Evolutionary conservation across 1,140 invertebrate species (phyloP).

Genomic region (Drosophila yakuba): DNA sequence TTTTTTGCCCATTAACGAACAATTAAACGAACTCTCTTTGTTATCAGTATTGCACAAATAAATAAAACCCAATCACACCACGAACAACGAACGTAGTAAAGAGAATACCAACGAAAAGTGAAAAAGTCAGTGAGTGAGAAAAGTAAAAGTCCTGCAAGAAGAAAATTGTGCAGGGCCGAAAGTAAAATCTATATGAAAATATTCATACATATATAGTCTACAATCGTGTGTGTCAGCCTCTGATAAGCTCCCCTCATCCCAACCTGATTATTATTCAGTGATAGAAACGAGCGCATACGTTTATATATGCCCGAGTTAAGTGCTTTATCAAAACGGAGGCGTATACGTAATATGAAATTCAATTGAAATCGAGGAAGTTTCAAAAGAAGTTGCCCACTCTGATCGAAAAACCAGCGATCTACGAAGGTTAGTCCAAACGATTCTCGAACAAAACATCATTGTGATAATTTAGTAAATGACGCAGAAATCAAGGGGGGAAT

Average conservation of each 20-base stretch:
- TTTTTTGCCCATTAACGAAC: conserved; percentile 68
- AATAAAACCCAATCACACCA: conserved; percentile 31
- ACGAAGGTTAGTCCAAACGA: conserved; percentile 51
- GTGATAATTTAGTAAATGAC: conserved; percentile 78
- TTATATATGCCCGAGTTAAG: conserved; percentile 30
- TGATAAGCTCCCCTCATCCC: conserved; percentile 42
- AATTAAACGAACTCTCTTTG: conserved; percentile 68
- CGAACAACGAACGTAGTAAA: conserved; percentile 22
- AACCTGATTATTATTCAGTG: conserved; percentile 33
- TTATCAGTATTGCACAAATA: conserved; percentile 74
- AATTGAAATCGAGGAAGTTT: conserved; percentile 32
- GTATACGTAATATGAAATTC: conserved; percentile 65
- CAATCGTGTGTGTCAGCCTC: conserved; percentile 17
- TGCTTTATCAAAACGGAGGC: conserved; percentile 53
- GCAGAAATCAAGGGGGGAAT: conserved; percentile 39
- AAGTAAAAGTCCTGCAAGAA: conserved; percentile 29
- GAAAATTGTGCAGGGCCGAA: conserved; percentile 8
- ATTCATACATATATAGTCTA: not conserved
- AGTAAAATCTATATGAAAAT: conserved; percentile 6
- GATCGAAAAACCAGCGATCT: not conserved
- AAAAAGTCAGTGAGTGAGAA: conserved; percentile 19
- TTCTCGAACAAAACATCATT: conserved; percentile 46
- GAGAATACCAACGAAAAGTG: conserved; percentile 28
- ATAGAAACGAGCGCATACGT: conserved; percentile 9
- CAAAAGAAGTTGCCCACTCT: conserved; percentile 11